phyloP scores from a whole-genome alignment of 2,113 vertebrate genomes.

The Carassius auratus region DNA sequence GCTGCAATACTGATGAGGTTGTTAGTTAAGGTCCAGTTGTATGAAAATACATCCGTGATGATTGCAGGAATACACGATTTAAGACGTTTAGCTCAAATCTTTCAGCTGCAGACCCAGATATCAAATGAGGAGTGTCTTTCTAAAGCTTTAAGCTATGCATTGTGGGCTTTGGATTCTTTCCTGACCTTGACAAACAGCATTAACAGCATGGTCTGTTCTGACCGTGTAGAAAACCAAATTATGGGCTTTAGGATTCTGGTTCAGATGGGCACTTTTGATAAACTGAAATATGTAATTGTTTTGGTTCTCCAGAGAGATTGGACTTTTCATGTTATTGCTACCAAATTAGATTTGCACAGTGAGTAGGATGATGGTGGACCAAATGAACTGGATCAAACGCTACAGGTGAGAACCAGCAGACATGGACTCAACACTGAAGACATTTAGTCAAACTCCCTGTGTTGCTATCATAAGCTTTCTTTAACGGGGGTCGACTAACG shows the following conservation, averaged over 20 bases:
- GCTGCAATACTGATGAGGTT: slow-evolving; percentile 51
- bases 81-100: slow-evolving; percentile 21
- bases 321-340: neutral
- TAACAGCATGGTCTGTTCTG: neutral
- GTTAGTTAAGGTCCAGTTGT: slow-evolving; percentile 32
- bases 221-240: slow-evolving; percentile 11
- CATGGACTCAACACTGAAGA: neutral
- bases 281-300: neutral
- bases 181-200: slow-evolving; percentile 13
- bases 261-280: slow-evolving; percentile 24
- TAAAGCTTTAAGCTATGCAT: neutral
- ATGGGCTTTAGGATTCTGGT: neutral
- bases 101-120: neutral
- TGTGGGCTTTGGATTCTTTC: slow-evolving; percentile 6
- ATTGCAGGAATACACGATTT: slow-evolving; percentile 39
- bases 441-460: neutral
- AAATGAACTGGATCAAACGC: neutral
- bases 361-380: neutral
- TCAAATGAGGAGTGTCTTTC: neutral
- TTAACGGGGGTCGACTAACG: neutral
- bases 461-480: no score
- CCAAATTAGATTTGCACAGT: neutral
- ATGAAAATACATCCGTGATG: slow-evolving; percentile 30
- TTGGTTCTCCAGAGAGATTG: neutral
- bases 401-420: neutral